phyloP scores from a whole-genome alignment of 2,888 invertebrate species.

The Brenthis daphne region DNA sequence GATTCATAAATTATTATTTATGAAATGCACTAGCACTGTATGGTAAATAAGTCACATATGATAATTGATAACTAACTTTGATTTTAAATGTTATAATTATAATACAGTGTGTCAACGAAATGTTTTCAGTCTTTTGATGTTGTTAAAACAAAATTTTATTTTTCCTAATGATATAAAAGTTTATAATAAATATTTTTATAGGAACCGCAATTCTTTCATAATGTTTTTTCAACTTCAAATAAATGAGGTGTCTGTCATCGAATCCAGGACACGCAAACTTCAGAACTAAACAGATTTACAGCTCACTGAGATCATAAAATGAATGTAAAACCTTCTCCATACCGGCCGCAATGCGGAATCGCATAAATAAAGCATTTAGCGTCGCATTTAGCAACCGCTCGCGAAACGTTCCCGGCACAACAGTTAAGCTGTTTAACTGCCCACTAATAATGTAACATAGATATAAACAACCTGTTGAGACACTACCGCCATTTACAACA shows the following conservation, averaged over 20 bases:
- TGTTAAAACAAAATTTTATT: too few relatives aligned
- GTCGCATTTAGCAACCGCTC: constrained; percentile 62
- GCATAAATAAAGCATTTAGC: constrained; percentile 61
- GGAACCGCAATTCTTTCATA: background rate
- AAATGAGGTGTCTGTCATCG: background rate
- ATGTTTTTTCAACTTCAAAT: background rate
- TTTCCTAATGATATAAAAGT: too few relatives aligned
- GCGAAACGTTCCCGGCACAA: constrained; percentile 54
- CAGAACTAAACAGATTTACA: constrained; percentile 26
- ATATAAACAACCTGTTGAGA: constrained; percentile 34
- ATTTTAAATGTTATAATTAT: too few relatives aligned
- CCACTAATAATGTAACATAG: constrained; percentile 45
- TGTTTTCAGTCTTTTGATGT: too few relatives aligned
- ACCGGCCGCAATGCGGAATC: constrained; percentile 57
- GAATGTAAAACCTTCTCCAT: constrained; percentile 44
- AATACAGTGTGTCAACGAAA: too few relatives aligned
- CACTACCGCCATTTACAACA: constrained; percentile 28
- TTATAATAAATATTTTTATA: background rate
- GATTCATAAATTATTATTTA: too few relatives aligned
- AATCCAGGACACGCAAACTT: constrained; percentile 10
- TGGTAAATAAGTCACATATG: too few relatives aligned
- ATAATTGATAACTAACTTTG: too few relatives aligned
- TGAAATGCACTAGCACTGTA: too few relatives aligned
- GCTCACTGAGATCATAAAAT: constrained; percentile 31
- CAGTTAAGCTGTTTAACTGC: constrained; percentile 64